Base-by-base conservation (phyloP, 2,888 invertebrate genomes). In the Pyrrhosoma nymphula region DNA sequence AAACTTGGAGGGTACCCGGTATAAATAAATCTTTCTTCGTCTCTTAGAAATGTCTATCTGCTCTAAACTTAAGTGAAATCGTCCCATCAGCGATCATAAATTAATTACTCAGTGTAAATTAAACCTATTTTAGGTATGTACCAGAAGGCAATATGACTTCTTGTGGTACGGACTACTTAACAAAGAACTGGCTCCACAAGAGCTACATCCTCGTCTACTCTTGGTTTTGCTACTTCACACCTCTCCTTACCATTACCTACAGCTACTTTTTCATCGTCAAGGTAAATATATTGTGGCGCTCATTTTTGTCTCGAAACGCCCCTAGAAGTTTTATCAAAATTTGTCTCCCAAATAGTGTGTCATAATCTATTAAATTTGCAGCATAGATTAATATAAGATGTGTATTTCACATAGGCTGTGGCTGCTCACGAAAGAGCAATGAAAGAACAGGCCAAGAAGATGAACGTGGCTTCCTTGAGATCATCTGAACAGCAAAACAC, bases 81-180 rank as follows among this genome's bases (percentile, higher is more conserved):
- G n/a, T n/a, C n/a, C n/a, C n/a, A n/a, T n/a, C n/a, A n/a, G n/a
- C n/a, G n/a, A n/a, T n/a, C n/a, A n/a, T n/a, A n/a, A n/a, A n/a
- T n/a, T n/a, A n/a, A 47, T 47, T 8, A 47, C 47, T 47, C 8
- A 47, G 16, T 3, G 60, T 20, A 60, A 60, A 60, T 2, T 20
- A 10, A 69, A 18, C 23, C 26, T 69, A 26, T 26, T 95, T 96
- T 96, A 98, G 98, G 97, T 99, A 99, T 97, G 99, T 99, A 91
- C 99, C 99, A 16, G 99, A 99, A 97, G 99, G 99, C 95, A 99
- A 99, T 97, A 98, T 99, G 98, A 99, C 99, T 89, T 98, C 99
- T 60, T 99, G 99, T 96, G 99, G 99, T 95, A 99, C 99, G 95
- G 99, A 99, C 97, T 99, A 99, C 97, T 97, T 99, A 96, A 98